These are phyloP conservation scores for Apodemia hepburni DNA, from an alignment of 2,888 invertebrate genomes.

Conservation along the genomic window DNA sequence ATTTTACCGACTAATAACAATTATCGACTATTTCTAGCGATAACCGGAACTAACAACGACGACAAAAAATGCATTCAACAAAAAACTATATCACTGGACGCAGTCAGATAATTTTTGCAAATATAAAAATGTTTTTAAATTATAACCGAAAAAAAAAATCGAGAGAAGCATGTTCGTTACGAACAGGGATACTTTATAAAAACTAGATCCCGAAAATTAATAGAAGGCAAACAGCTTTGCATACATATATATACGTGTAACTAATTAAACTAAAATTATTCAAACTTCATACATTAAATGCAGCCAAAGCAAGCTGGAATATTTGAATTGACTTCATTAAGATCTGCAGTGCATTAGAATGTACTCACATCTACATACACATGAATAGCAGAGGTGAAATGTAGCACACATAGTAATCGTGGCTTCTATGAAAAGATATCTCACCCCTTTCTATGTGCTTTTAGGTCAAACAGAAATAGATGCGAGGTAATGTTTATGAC, in stretches of 20 bases:
- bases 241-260: background rate
- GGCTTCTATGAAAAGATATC: background rate
- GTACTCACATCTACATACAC: background rate
- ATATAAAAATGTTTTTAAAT: too few relatives aligned
- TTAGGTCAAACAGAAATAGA: constrained; percentile 13
- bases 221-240: background rate
- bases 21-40: too few relatives aligned
- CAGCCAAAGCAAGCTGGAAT: background rate
- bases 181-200: background rate
- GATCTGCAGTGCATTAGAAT: constrained; percentile 6
- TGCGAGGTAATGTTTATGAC: background rate
- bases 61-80: too few relatives aligned
- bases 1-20: too few relatives aligned
- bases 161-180: too few relatives aligned
- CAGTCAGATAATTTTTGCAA: too few relatives aligned
- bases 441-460: constrained; percentile 3
- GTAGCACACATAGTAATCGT: constrained; percentile 2
- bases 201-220: background rate
- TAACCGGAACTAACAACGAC: too few relatives aligned
- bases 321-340: constrained; percentile 15
- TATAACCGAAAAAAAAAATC: too few relatives aligned
- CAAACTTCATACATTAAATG: background rate
- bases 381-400: constrained; percentile 13
- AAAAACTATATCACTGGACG: too few relatives aligned
- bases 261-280: background rate